Evolutionary conservation across 2,888 invertebrate genomes (phyloP).

Genomic region (Sminthurides aquaticus): DNA sequence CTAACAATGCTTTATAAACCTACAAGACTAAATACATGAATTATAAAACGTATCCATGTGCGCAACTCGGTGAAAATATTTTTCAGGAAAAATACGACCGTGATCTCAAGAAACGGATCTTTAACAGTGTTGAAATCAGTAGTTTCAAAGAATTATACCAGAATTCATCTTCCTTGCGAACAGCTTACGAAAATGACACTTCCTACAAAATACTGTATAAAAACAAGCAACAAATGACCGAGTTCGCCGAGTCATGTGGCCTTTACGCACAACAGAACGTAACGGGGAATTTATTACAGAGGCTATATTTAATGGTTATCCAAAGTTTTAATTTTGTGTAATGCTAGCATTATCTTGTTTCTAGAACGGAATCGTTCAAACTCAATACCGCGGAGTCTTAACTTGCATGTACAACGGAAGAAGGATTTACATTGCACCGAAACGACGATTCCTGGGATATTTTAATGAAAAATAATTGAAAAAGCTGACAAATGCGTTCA

Average conservation of each 20-base stretch:
- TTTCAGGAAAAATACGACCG: background rate
- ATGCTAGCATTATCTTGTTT: background rate
- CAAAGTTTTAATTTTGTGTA: background rate
- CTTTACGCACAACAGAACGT: too few species aligned
- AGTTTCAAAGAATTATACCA: background rate
- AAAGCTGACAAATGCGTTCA: background rate
- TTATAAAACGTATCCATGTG: too few species aligned
- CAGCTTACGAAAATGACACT: too few species aligned
- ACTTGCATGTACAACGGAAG: slow-evolving; percentile 8
- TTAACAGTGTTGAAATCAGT: background rate
- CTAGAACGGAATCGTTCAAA: slow-evolving; percentile 17
- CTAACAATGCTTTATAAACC: too few species aligned
- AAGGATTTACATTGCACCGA: slow-evolving; percentile 12
- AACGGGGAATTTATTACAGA: too few species aligned
- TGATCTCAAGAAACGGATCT: background rate
- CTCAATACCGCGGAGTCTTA: slow-evolving; percentile 10
- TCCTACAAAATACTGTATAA: background rate
- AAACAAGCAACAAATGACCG: background rate
- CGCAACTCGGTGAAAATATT: too few species aligned
- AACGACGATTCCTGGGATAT: too few species aligned
- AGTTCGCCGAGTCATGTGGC: background rate
- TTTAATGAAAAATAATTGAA: too few species aligned
- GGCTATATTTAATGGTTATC: background rate
- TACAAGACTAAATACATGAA: too few species aligned
- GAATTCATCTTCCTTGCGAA: too few species aligned